A percentile compares a stretch with the other conserved stretches of the same genome.
Evolutionary conservation across 2,113 vertebrate species (phyloP).

Genomic region (Pterocles orientalis): DNA sequence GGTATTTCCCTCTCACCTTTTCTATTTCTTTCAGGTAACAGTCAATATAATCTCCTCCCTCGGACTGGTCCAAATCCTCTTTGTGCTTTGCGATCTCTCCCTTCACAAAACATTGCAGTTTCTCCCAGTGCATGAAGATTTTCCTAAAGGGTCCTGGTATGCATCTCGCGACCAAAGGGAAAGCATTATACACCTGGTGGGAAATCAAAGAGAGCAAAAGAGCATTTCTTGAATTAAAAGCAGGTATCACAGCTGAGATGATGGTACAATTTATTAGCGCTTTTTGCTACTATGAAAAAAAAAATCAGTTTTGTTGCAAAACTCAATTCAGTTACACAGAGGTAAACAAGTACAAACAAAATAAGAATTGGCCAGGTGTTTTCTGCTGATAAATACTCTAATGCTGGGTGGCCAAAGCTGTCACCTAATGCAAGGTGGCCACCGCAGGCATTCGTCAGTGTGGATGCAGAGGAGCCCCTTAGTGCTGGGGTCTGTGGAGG

Average conservation of each 20-base stretch:
- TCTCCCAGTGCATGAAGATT: constrained; percentile 60
- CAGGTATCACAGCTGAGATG: not conserved
- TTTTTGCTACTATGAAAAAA: not conserved
- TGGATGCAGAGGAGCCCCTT: not conserved
- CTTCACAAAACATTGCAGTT: constrained; percentile 70
- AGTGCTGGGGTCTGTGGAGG: not conserved
- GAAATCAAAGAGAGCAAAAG: constrained; percentile 3
- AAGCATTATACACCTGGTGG: constrained; percentile 76
- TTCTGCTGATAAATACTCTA: not conserved
- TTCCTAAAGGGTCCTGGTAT: constrained; percentile 80
- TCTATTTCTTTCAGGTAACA: constrained; percentile 82
- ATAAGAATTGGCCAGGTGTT: not conserved
- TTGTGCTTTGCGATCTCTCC: constrained; percentile 74
- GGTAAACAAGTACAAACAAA: not conserved
- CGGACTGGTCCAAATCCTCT: constrained; percentile 69
- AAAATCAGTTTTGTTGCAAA: not conserved
- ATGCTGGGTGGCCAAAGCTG: not conserved
- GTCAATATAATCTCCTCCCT: constrained; percentile 83
- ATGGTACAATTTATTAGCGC: not conserved
- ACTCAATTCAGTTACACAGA: not conserved
- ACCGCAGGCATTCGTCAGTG: not conserved
- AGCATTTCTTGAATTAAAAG: not conserved
- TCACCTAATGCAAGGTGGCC: not conserved
- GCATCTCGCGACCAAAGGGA: constrained; percentile 79
- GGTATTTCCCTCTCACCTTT: constrained; percentile 71